Base-by-base conservation (phyloP, 2,113 vertebrate genomes). In the Brienomyrus brachyistius region DNA sequence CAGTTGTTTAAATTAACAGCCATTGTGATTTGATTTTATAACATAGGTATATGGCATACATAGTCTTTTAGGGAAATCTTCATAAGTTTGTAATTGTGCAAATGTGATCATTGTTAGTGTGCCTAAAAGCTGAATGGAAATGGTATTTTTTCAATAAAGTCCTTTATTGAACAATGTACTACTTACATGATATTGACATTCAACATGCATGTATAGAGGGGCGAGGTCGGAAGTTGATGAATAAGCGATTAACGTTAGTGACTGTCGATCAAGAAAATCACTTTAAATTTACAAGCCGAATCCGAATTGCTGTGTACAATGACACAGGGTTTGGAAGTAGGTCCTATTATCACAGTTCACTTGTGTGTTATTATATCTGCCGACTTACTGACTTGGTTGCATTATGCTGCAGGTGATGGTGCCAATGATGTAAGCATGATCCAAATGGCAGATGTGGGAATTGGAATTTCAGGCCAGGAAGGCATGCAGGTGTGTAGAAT, bases 371-470 rank as follows among this genome's bases (percentile, higher is more conserved):
- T 40, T 17, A 40, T 19, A 45, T 35, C 35, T 45, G 77, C 31
- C 7, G 13, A 40, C 80, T 83, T n/a, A 23, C 19, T 80, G 74
- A 11, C 56, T 88, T 66, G 23, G n/a, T 88, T 48, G 43, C 17
- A 48, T 10, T 19, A 27, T 1, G 87, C 47, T 86, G 70, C 47
- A 98, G 97, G 97, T 93, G 97, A 98, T 50, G 97, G 97, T 87
- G 97, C 97, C 91, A 98, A 98, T 88, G 97, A 98, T 48, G 97
- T 98, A 56, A 97, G 97, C 88, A 98, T 98, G 97, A 97, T 98
- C 91, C 97, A 97, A 51, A 93, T 96, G 89, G 97, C 97, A 89
- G 95, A 98, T 88, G 92, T 91, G 21, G 97, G 97, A 47, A 93
- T 98, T 74, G 97, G 97, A 27, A 96, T 98, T 91, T 96, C 94